These are phyloP conservation scores for Eriocheir sinensis DNA, from an alignment of 1,140 invertebrate genomes.

Conservation along the genomic window DNA sequence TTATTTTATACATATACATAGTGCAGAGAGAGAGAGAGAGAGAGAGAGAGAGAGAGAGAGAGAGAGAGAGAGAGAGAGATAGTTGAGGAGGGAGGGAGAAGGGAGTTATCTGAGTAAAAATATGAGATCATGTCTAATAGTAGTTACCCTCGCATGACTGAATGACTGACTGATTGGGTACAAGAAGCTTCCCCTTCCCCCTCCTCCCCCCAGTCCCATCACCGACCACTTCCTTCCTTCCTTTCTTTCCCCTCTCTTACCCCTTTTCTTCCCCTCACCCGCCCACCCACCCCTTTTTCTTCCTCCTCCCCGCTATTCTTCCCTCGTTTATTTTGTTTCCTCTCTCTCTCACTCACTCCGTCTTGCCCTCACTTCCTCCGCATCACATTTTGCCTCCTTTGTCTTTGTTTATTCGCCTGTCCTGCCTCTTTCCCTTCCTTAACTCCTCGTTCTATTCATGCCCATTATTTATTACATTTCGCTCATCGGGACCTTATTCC, in stretches of 20 bases:
- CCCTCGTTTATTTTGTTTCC: background rate
- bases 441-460: constrained; percentile 2
- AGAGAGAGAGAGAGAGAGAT: constrained; percentile 64
- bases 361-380: background rate
- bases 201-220: background rate
- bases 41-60: constrained; percentile 45
- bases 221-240: too few species aligned
- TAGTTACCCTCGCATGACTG: background rate
- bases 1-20: too few species aligned
- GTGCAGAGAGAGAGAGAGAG: too few species aligned
- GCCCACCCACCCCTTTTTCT: background rate
- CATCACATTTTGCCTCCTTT: background rate
- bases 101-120: background rate
- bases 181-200: constrained; percentile 23
- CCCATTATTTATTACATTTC: background rate
- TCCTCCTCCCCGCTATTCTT: constrained; percentile 26
- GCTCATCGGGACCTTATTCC: background rate
- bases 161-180: constrained; percentile 38
- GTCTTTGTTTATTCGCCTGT: background rate
- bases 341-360: background rate
- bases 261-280: too few species aligned
- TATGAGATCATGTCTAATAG: background rate
- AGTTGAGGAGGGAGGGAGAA: constrained; percentile 33
- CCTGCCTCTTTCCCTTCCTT: background rate
- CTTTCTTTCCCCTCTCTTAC: background rate